Conservation (phyloP, 2,888 invertebrate species). For the Chalcosyrphus nemorum region DNA sequence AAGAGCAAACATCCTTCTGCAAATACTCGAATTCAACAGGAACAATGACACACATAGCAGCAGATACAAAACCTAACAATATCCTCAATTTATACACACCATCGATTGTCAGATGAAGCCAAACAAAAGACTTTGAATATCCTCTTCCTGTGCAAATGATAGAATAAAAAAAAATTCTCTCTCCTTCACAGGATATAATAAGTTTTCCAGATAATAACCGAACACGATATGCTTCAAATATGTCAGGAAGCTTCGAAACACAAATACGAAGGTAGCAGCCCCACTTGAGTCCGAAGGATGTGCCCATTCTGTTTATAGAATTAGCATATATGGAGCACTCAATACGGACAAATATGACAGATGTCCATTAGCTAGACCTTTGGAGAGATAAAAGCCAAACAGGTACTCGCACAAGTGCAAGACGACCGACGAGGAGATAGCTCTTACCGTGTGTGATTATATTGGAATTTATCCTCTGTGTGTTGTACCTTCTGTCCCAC, state of each 20-base stretch:
- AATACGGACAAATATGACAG: slow-evolving; percentile 34
- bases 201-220: slow-evolving; percentile 7
- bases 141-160: not conserved
- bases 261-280: not conserved
- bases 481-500: not conserved
- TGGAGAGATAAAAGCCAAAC: slow-evolving; percentile 56
- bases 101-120: not conserved
- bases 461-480: not conserved
- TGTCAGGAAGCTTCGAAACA: not conserved
- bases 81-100: not conserved
- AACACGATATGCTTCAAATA: slow-evolving; percentile 22
- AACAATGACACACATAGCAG: not conserved
- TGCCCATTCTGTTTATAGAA: slow-evolving; percentile 20
- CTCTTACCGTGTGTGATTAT: not conserved
- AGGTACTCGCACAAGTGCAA: slow-evolving; percentile 2
- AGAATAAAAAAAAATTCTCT: not conserved
- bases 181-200: not conserved
- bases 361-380: slow-evolving; percentile 57
- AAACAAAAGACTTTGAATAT: not conserved
- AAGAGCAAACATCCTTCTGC: slow-evolving; percentile 1
- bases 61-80: not conserved
- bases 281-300: not conserved
- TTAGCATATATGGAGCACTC: slow-evolving; percentile 29
- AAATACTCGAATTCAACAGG: slow-evolving; percentile 13
- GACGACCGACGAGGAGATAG: no score